Evolutionary conservation across 2,888 invertebrate genomes (phyloP), one percentile per base, ranked within the genome.

Genomic region (Hesperia comma): DNA sequence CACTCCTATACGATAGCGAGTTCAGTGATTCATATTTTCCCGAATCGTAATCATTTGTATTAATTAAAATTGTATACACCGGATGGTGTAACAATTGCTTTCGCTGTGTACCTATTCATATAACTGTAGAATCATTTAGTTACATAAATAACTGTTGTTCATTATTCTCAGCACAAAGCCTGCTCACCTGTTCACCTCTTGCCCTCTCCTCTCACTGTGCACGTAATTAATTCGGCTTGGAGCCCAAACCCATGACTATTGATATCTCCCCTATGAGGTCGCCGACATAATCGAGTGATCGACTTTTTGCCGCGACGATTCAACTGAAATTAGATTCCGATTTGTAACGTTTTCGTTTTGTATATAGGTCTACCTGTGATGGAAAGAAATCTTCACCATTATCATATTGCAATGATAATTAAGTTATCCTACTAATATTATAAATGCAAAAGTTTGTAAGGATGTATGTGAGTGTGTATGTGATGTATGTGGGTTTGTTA

Each of bases 251-350:
- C 81, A 86, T 88, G 88, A 88, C 90, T 88, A 86, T 87, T 89
- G 88, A 88, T 86, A 89, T 88, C 85, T 77, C 73, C 68, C 77
- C 81, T 85, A 80, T 85, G 83, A 81, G 80, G 71, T 78, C 80
- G 85, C 90, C 88, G 89, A 85, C 89, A 84, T 83, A 83, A 85
- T 86, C 82, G 82, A 78, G 78, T 78, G 82, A 87, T 86, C 83
- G 81, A 85, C 77, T 90, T 92, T 92, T 90, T 91, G 83, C 83
- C 79, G 78, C 79, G 75, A 79, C 83, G 81, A 85, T 85, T 84
- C 82, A 81, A 83, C 80, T 81, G 79, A 79, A 86, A 91, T 91
- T 92, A 83, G 90, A 91, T 87, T 88, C 86, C 85, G 86, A 85
- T 81, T 83, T 80, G 81, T 79, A 83, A 79, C 75, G 77, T 82